Base-by-base conservation (phyloP, 64 coral and sea anemone species). In the Catalaphyllia jardinei region DNA sequence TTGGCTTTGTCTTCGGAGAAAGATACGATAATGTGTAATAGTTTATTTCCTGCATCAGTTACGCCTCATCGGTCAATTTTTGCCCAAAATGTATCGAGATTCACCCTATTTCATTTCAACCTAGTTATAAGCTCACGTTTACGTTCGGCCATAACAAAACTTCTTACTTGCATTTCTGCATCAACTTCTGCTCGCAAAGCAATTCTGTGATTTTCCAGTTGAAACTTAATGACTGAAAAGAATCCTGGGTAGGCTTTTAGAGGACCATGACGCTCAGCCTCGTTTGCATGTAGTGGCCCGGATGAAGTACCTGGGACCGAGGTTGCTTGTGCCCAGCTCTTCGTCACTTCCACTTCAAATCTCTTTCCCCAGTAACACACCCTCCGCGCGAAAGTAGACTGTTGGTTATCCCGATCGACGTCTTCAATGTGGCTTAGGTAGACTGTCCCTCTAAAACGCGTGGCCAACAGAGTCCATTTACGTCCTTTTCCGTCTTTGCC, bases 171-270 rank as follows among this genome's bases (percentile, higher is more conserved):
- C 20, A 19, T 85, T 85, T 85, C 31, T 4, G 81, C 81, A 22
- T 85, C 81, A 71, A 85, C 63, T 25, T 85, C 81, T 22, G 81
- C 63, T 71, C 81, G 33, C 13, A 85, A 28, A 42, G 33, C 62
- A 50, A 85, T 85, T 10, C 38, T 85, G 39, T 85, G 81, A n/a
- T 71, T 51, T 85, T 85, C 62, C 62, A 85, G 39, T 9, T 85
- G 81, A 85, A 85, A 85, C 38, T 35, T 35, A 39, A 85, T 24
- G 11, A 85, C 81, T 35, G 81, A 85, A 71, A 71, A 85, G 63
- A 85, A 69, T 51, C 81, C 81, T 85, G 81, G 81, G 81, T 85
- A 85, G 25, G 81, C 81, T 28, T 71, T 85, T 0, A 85, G 65
- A 8, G 81, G 81, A 15, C 81, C 81, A 71, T 71, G 39, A 39